A percentile compares a stretch with the other conserved stretches of the same genome.
phyloP scores from a whole-genome alignment of 2,888 invertebrate genomes.

The Pseudococcus longispinus region DNA sequence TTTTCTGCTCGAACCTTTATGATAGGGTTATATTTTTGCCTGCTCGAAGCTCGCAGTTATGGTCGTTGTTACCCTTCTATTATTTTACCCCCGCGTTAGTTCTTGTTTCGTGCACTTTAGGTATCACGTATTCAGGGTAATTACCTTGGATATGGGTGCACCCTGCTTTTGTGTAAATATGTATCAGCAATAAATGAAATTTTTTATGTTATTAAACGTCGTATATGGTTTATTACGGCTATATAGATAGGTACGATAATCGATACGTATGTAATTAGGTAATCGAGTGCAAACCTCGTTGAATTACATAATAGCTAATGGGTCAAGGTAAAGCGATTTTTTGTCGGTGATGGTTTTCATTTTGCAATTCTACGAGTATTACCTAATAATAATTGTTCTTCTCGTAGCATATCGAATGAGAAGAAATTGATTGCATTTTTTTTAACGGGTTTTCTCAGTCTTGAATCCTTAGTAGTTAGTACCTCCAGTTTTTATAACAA shows the following conservation, averaged over 20 bases:
- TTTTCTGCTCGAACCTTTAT: neutral
- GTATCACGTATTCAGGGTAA: neutral
- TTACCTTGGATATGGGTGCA: neutral
- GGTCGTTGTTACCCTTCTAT: neutral
- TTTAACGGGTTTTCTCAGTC: no score
- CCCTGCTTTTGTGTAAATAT: neutral
- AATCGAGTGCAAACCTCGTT: neutral
- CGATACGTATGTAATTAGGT: neutral
- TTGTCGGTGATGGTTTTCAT: neutral
- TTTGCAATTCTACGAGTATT: no score
- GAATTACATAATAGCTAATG: neutral
- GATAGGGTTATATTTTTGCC: neutral
- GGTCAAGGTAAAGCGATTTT: neutral
- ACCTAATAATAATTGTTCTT: neutral
- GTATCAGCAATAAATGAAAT: neutral
- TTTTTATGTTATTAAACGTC: neutral
- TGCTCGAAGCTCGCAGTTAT: no score
- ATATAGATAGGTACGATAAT: neutral
- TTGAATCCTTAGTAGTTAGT: no score
- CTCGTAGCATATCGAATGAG: neutral
- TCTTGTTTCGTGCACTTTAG: neutral
- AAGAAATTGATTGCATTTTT: no score
- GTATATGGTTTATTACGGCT: neutral
- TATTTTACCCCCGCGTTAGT: neutral
- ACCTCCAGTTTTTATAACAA: no score